Conservation (phyloP, 2,888 invertebrate genomes). For the Amorpha juglandis region DNA sequence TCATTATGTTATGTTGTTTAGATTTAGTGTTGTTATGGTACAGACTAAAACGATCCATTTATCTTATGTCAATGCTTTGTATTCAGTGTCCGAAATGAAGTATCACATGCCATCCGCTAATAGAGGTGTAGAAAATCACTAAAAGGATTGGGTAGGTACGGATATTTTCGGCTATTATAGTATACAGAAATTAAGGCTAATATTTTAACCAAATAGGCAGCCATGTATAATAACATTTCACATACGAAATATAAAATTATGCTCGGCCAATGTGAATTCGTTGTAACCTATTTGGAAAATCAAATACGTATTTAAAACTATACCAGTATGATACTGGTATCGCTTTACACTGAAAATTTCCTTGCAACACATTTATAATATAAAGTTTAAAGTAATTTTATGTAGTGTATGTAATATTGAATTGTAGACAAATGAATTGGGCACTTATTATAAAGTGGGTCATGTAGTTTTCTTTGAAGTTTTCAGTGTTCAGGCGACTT, state of each 20-base stretch:
- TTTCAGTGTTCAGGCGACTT: conserved; percentile 50
- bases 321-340: neutral
- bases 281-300: conserved; percentile 3
- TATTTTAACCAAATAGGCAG: conserved; percentile 36
- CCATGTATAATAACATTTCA: conserved; percentile 43
- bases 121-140: conserved; percentile 8
- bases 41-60: conserved; percentile 18
- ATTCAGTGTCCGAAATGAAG: conserved; percentile 18
- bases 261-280: neutral
- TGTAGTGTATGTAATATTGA: conserved; percentile 17
- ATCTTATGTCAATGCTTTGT: conserved; percentile 23
- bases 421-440: neutral
- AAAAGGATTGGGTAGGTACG: conserved; percentile 23
- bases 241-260: conserved; percentile 12
- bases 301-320: neutral
- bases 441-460: conserved; percentile 30
- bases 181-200: conserved; percentile 24
- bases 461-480: conserved; percentile 40
- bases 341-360: conserved; percentile 42
- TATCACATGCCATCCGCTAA: conserved; percentile 26
- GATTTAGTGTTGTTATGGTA: conserved; percentile 13
- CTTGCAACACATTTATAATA: conserved; percentile 33
- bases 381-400: conserved; percentile 18
- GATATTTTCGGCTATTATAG: conserved; percentile 25
- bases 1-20: conserved; percentile 2